phyloP scores from a whole-genome alignment of 2,888 invertebrate species.

The Microchrysa polita region DNA sequence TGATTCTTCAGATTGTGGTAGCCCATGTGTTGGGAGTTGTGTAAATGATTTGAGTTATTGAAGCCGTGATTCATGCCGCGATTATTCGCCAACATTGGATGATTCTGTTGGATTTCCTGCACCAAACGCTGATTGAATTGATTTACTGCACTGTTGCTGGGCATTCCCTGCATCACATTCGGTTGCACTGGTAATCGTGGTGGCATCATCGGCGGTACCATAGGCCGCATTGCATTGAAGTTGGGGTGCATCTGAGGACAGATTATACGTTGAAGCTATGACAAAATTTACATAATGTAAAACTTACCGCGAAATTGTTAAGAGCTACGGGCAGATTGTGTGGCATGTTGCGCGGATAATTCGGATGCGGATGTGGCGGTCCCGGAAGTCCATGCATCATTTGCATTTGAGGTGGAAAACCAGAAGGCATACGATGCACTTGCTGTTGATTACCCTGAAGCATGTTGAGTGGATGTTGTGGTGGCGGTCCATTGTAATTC shows the following conservation, averaged over 20 bases:
- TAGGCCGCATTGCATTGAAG: slow-evolving; percentile 63
- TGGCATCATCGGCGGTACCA: slow-evolving; percentile 61
- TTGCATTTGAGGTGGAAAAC: slow-evolving; percentile 55
- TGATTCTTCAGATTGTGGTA: slow-evolving; percentile 53
- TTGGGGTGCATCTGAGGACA: slow-evolving; percentile 59
- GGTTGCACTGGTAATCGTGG: slow-evolving; percentile 62
- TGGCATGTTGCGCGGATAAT: slow-evolving; percentile 59
- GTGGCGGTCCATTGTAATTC: slow-evolving; percentile 50
- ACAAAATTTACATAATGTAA: slow-evolving; percentile 10
- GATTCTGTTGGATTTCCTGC: slow-evolving; percentile 65
- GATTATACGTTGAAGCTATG: background rate
- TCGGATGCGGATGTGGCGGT: slow-evolving; percentile 61
- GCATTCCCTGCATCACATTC: slow-evolving; percentile 48
- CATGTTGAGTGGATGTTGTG: slow-evolving; percentile 53
- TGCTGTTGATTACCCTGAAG: slow-evolving; percentile 56
- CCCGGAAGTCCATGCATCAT: slow-evolving; percentile 38
- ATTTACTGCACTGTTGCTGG: slow-evolving; percentile 45
- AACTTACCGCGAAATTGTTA: slow-evolving; percentile 61
- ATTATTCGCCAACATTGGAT: slow-evolving; percentile 61
- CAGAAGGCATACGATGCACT: slow-evolving; percentile 60
- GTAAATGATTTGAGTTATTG: slow-evolving; percentile 52
- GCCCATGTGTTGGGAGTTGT: slow-evolving; percentile 53
- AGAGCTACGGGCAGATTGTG: slow-evolving; percentile 62
- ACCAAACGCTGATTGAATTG: slow-evolving; percentile 63
- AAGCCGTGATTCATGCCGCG: slow-evolving; percentile 54